Base-by-base conservation (phyloP, 2,797 vertebrate genomes). In the Nasua narica region DNA sequence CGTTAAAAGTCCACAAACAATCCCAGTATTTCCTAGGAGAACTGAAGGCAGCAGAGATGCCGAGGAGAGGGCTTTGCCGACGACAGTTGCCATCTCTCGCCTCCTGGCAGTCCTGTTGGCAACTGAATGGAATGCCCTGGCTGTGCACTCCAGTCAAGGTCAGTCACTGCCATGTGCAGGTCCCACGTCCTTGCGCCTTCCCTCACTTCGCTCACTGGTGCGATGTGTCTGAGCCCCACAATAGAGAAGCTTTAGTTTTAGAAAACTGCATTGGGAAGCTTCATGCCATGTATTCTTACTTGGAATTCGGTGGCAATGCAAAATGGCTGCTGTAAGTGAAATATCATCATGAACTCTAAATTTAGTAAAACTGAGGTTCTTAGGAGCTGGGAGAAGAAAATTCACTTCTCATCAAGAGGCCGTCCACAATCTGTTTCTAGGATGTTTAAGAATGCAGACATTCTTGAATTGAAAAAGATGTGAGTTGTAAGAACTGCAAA, bases 11-110 rank as follows among this genome's bases (percentile, higher is more conserved):
- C 92, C 76, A 91, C 85, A 69, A 92, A 95, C 35, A 97, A 91
- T 43, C 43, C 93, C 5, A n/a, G 27, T 65, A 90, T 96, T 98
- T 97, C 90, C 93, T 1, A 35, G 27, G 78, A 12, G 88, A 37
- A 32, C 65, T 62, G 94, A 95, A 96, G 81, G 48, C 91, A 52
- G 8, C 70, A 58, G 76, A 70, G n/a, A 48, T 40, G 81, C 85
- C 69, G 25, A 6, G 43, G 92, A 94, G 93, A 96, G 72, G 35
- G 35, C 48, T 50, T 86, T 92, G 93, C 69, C 11, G 1, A 60
- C 90, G 70, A 5, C 65, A 74, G 70, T 23, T 69, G 91, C 74
- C 74, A 48, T 72, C 25, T 70, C 65, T 3, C 35, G 46, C 7
- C n/a, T 58, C 43, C 40, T 25, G 62, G 16, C 35, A 27, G 43